Evolutionary conservation across 92 coral and sea anemone genomes (phyloP), one percentile per base, ranked within the genome.

Genomic region (Galaxea fascicularis): DNA sequence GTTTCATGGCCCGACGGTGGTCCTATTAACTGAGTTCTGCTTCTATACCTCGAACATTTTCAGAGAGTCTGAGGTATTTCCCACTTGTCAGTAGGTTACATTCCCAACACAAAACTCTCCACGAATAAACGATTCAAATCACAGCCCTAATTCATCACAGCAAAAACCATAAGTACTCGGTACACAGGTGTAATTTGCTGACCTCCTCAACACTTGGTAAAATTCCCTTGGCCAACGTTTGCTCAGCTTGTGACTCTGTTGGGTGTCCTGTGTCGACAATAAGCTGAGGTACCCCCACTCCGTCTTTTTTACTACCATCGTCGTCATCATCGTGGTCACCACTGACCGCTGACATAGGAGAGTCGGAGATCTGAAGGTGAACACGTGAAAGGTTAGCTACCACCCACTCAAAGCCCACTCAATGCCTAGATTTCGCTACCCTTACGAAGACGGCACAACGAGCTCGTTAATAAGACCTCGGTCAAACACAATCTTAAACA

Each of bases 321-420:
- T 96, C 99, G 10, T 96, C 98, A 3, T 96, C 98, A 15, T 90
- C 98, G 27, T 92, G 95, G 18, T 95, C 95, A 21, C 93, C 98
- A 71, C 95, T 93, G 54, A 85, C 91, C 53, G 89, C 94, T 52
- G 98, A 89, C 78, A 94, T 41, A 4, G 98, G 98, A 9, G 98
- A 94, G 65, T 92, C 98, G 13, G 98, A 82, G 17, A 89, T 69
- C 92, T 91, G 52, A 54, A 25, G 51, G 29, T 10, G 53, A 51
- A 73, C 5, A 15, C 11, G 10, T 12, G 11, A 64, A 54, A 53
- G 12, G 1, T 53, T 5, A 64, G 70, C 41, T 35, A 35, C 6
- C 41, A 35, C 6, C 41, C 41, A 35, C 41, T 35, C 41, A 35
- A 6, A 35, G 6, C 6, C 41, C 41, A 35, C 6, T 35, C 41